Percentiles rank a stretch among this genome's conserved stretches.
Conservation (phyloP, 1,140 invertebrate genomes). For the Steinernema khuongi region DNA sequence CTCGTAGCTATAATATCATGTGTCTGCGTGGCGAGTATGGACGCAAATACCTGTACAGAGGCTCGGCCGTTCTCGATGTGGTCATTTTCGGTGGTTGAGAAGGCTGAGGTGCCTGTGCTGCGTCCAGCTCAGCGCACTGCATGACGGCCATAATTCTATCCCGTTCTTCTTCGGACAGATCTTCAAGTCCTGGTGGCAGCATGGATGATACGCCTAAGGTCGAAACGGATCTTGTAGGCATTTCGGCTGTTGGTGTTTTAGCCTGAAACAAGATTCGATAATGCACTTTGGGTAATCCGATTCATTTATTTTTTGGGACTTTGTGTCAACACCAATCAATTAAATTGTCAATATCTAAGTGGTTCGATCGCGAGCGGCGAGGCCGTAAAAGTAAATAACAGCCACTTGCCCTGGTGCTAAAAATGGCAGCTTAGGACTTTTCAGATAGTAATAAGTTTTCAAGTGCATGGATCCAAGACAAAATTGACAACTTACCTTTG, state of each 20-base stretch:
- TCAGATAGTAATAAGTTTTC: too few species aligned
- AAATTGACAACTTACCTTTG: neutral
- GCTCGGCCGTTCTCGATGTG: constrained; percentile 16
- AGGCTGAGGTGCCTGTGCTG: constrained; percentile 7
- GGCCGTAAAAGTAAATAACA: constrained; percentile 1
- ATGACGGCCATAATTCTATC: constrained; percentile 55
- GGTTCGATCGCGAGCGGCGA: neutral
- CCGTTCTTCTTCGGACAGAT: constrained; percentile 54
- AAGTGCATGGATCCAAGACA: too few species aligned
- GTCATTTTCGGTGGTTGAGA: constrained; percentile 11
- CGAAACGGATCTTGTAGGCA: constrained; percentile 19
- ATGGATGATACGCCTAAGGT: constrained; percentile 16
- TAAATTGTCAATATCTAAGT: neutral
- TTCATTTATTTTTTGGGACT: neutral
- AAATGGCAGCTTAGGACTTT: neutral
- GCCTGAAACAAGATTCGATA: neutral
- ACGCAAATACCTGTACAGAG: neutral
- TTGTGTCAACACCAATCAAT: neutral
- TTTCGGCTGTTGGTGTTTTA: constrained; percentile 18
- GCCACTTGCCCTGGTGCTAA: neutral
- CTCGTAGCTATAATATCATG: too few species aligned
- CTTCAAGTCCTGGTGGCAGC: constrained; percentile 54
- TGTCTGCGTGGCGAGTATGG: too few species aligned
- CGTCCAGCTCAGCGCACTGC: constrained; percentile 53
- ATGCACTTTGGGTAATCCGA: neutral